Conservation (phyloP, 2,113 vertebrate genomes). For the Mola mola region DNA sequence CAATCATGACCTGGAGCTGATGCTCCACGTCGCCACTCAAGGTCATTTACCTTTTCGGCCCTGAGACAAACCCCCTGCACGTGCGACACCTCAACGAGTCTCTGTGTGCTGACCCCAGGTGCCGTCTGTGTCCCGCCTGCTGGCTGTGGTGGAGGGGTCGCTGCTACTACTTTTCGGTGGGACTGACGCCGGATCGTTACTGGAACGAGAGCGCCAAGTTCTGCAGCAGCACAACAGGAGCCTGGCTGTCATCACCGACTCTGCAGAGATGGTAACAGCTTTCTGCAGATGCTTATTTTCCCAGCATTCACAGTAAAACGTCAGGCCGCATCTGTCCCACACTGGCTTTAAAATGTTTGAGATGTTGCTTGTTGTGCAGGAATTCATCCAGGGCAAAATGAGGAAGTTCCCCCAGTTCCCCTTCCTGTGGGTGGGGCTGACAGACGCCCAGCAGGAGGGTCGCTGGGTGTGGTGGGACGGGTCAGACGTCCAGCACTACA, state of each 20-base stretch:
- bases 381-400: slow-evolving; percentile 52
- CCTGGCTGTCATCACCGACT: slow-evolving; percentile 46
- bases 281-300: no score
- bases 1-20: neutral
- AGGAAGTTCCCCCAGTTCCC: neutral
- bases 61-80: neutral
- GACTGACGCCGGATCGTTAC: slow-evolving; percentile 1
- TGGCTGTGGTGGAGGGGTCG: slow-evolving; percentile 52
- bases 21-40: slow-evolving; percentile 25
- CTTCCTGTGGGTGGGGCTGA: slow-evolving; percentile 62
- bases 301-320: no score
- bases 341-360: no score
- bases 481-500: slow-evolving; percentile 35
- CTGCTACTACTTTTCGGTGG: slow-evolving; percentile 57
- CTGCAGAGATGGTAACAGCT: slow-evolving; percentile 67
- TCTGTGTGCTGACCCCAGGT: slow-evolving; percentile 43
- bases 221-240: slow-evolving; percentile 46
- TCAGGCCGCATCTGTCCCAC: no score
- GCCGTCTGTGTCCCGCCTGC: slow-evolving; percentile 32
- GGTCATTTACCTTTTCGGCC: slow-evolving; percentile 18
- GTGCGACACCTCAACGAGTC: no score
- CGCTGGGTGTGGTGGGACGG: slow-evolving; percentile 56
- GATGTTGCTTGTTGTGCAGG: slow-evolving; percentile 22
- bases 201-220: slow-evolving; percentile 40
- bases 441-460: slow-evolving; percentile 47